Conservation (phyloP, 1,140 invertebrate species). For the Solenopsis fugax region DNA sequence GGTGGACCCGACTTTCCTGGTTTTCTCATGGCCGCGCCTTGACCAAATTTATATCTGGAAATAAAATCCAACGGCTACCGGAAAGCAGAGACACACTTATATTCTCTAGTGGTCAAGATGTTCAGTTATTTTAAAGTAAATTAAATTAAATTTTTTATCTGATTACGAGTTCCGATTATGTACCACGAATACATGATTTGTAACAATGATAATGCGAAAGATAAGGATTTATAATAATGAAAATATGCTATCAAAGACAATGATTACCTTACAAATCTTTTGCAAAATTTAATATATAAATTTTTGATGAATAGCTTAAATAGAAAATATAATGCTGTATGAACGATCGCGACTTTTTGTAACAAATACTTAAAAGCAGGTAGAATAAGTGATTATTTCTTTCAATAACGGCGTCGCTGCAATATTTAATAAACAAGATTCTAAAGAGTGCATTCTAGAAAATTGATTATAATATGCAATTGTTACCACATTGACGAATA, state of each 20-base stretch:
- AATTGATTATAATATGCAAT: background rate
- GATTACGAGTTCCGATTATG: background rate
- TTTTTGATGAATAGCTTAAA: background rate
- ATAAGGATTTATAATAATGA: background rate
- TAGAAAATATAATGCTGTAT: background rate
- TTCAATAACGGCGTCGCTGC: background rate
- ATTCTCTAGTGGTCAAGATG: conserved; percentile 8
- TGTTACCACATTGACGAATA: background rate
- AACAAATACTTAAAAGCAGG: background rate
- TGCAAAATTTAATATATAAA: background rate
- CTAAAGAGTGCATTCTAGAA: background rate
- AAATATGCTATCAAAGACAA: background rate
- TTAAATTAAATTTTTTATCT: background rate
- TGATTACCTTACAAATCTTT: background rate
- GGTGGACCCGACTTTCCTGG: conserved; percentile 72
- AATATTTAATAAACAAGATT: background rate
- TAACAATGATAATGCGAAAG: background rate
- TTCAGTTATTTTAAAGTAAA: conserved; percentile 8
- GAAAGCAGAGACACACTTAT: conserved; percentile 18
- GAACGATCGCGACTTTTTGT: background rate
- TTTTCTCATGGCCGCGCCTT: conserved; percentile 75
- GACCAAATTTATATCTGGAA: conserved; percentile 76
- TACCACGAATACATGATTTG: background rate
- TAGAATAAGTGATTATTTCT: background rate
- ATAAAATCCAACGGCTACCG: conserved; percentile 65